Percentiles rank a stretch among this genome's conserved stretches.
Conservation (phyloP, 1,140 invertebrate genomes). For the Drosophila auraria region DNA sequence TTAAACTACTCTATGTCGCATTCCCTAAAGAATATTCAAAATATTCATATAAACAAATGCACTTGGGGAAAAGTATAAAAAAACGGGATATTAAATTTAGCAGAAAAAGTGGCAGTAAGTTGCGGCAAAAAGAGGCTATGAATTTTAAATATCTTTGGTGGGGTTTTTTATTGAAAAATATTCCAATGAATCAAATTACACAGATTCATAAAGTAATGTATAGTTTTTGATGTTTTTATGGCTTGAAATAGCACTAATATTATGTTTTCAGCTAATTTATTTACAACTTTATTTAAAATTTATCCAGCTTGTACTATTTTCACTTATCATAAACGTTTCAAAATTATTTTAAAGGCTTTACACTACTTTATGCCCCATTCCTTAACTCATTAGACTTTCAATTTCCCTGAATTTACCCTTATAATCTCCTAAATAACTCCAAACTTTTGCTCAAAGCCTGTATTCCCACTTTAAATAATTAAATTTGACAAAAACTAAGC, state of each 20-base stretch:
- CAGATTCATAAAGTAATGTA: neutral
- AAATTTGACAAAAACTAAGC: constrained; percentile 7
- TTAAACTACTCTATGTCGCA: too few species aligned
- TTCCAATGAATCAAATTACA: neutral
- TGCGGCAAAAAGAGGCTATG: constrained; percentile 7
- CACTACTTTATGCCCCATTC: too few species aligned
- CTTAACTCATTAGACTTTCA: neutral
- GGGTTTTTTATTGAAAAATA: neutral
- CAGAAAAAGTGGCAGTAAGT: neutral
- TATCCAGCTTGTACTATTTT: too few species aligned
- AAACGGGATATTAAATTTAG: neutral
- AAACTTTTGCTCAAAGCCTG: too few species aligned
- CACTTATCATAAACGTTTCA: too few species aligned
- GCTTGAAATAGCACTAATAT: neutral
- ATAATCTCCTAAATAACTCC: too few species aligned
- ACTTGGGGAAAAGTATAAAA: constrained; percentile 24
- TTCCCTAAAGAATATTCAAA: too few species aligned
- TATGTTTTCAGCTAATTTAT: too few species aligned
- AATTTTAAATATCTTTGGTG: neutral
- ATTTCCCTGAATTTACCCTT: too few species aligned
- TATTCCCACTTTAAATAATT: neutral
- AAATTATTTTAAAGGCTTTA: neutral
- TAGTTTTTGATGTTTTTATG: neutral
- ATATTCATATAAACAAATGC: constrained; percentile 26
- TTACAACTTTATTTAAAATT: too few species aligned